phyloP scores from a whole-genome alignment of 2,113 vertebrate genomes.

The Crotalus viridis region DNA sequence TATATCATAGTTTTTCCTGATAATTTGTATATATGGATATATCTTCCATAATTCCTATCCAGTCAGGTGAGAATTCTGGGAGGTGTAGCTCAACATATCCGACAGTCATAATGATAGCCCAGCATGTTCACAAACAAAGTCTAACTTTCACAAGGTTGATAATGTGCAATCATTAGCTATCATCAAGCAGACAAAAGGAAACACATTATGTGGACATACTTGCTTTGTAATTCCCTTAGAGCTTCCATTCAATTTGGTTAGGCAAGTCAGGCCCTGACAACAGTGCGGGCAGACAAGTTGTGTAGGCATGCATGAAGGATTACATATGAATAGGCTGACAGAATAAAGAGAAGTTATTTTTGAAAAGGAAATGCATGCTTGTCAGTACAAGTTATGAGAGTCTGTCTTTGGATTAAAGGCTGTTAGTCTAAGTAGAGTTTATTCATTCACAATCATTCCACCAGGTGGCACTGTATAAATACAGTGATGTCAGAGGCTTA shows the following conservation, averaged over 20 bases:
- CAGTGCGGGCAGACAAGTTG: neutral
- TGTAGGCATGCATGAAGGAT: neutral
- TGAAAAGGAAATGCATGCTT: neutral
- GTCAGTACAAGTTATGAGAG: neutral
- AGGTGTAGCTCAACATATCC: neutral
- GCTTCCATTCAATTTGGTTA: neutral
- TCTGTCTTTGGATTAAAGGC: neutral
- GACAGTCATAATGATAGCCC: neutral
- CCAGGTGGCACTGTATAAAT: slow-evolving; percentile 16
- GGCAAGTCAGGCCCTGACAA: neutral
- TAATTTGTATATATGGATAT: neutral
- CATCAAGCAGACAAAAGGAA: neutral
- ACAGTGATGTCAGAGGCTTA: neutral
- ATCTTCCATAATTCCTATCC: neutral
- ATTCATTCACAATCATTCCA: neutral
- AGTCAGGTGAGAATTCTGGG: neutral
- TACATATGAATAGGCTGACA: neutral
- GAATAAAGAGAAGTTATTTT: neutral
- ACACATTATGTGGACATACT: neutral
- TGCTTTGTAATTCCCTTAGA: neutral
- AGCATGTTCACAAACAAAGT: neutral
- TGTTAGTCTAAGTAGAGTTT: neutral
- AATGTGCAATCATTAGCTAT: neutral
- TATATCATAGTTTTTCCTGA: neutral
- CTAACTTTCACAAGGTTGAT: neutral